Evolutionary conservation across 53 echinoderm and acorn worm species (phyloP), one percentile per base, ranked within the genome.

Genomic region (Holothuria leucospilota): DNA sequence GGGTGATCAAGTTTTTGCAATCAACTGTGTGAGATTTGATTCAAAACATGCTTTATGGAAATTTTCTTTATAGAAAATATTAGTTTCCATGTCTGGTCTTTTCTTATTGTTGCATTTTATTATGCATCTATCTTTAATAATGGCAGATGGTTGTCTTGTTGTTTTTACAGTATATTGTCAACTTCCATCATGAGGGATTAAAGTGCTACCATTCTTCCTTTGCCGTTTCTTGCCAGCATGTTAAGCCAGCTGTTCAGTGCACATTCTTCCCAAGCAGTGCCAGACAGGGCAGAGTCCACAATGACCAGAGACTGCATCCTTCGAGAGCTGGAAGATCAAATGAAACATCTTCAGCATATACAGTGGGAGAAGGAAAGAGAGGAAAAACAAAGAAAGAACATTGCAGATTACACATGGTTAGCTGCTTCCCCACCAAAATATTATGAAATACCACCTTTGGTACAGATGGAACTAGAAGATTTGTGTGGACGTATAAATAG

Each of bases 401-500:
- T 90, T 42, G 94, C 92, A 4, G 96, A 96, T 82, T 96, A 96
- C 89, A 94, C 94, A 87, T 96, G 96, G 96, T 89, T 96, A 21
- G 94, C 88, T 52, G 92, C 94, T 51, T 61, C 88, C 62, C 96
- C 88, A 53, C 96, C 96, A 30, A 96, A 92, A 82, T 92, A 94
- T 69, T 96, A 89, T 68, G 81, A 88, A 26, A 73, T 90, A 38
- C 96, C 96, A 0, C 92, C 90, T 39, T 79, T 96, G 8, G 94
- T 94, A 59, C 84, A 88, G 69, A 86, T 96, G 34, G 94, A 96
- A 66, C 88, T 96, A 0, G 96, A 96, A 27, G 96, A 96, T 27
- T 85, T 94, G 59, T 96, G 94, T 71, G 78, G 83, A 20, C 92
- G 84, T 53, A 85, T 96, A 29, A 86, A 87, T 28, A 69, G 89